Evolutionary conservation across 2,113 vertebrate genomes (phyloP), one percentile per base, ranked within the genome.

Genomic region (Tragelaphus buxtoni): DNA sequence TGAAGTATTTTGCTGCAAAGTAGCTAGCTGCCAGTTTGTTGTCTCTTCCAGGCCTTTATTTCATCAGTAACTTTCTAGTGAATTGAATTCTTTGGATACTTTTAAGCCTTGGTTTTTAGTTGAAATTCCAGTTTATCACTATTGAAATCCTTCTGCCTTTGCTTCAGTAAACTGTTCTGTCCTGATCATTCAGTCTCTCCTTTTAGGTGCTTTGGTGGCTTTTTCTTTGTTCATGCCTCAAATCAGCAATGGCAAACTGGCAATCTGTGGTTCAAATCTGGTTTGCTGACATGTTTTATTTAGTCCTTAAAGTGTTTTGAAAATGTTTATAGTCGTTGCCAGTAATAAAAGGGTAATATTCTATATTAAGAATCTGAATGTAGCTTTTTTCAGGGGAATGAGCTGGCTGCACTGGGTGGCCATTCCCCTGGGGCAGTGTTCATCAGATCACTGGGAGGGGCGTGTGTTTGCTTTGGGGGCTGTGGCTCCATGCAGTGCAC

Each of bases 41-140:
- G 39, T 87, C 26, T 60, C 45, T 53, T 94, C 22, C 61, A 69
- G 53, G 5, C 24, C 17, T 90, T 49, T 65, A 63, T 93, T 90
- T 49, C 6, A 0, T 53, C 18, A 49, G 0, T 95, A 61, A 82
- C 87, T 77, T 90, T 82, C 94, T 91, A 65, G 24, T 83, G 24
- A 96, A 58, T 65, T 49, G n/a, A 17, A 65, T 81, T 89, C 32
- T 88, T 97, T 79, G 88, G 35, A 39, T 6, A 83, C 18, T 56
- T 63, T 96, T 63, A 35, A 90, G 56, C 81, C 58, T 91, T 83
- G 49, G 87, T 53, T 88, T 94, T 80, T 86, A 86, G 42, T 69
- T 65, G 39, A n/a, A 87, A 30, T 94, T 89, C 55, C 55, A 45
- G 2, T 76, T 87, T 82, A 83, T 88, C 74, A n/a, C 30, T 76